phyloP scores from a whole-genome alignment of 1,140 invertebrate species.

The Drosophila persimilis region DNA sequence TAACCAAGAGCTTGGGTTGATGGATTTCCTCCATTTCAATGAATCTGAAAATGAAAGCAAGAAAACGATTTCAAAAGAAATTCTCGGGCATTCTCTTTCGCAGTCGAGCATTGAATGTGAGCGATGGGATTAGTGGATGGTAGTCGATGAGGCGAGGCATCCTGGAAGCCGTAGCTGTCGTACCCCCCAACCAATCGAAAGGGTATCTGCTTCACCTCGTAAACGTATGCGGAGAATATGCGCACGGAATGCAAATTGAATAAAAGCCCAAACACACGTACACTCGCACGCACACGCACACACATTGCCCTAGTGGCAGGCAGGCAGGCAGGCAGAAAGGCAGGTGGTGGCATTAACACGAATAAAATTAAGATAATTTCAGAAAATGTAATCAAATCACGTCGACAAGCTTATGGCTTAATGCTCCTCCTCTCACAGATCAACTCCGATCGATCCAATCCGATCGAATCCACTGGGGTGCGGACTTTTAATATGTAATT shows the following conservation, averaged over 20 bases:
- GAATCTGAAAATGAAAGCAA: slow-evolving; percentile 83
- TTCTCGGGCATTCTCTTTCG: too few relatives aligned
- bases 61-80: background rate
- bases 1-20: slow-evolving; percentile 89
- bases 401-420: slow-evolving; percentile 25
- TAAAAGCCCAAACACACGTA: slow-evolving; percentile 28
- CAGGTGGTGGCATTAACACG: slow-evolving; percentile 28
- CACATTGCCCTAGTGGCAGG: slow-evolving; percentile 11
- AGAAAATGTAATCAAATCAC: slow-evolving; percentile 58
- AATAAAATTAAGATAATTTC: slow-evolving; percentile 23
- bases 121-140: too few relatives aligned
- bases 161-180: too few relatives aligned
- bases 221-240: slow-evolving; percentile 47
- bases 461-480: slow-evolving; percentile 23
- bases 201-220: slow-evolving; percentile 34
- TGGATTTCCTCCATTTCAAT: slow-evolving; percentile 93
- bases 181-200: too few relatives aligned
- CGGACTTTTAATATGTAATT: slow-evolving; percentile 27
- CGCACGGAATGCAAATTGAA: slow-evolving; percentile 63
- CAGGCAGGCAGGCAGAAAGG: too few relatives aligned
- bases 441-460: too few relatives aligned
- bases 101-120: too few relatives aligned
- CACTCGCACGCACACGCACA: too few relatives aligned
- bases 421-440: slow-evolving; percentile 23
- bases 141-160: too few relatives aligned